phyloP scores from a whole-genome alignment of 2,888 invertebrate species.

The Drosophila anomalata region DNA sequence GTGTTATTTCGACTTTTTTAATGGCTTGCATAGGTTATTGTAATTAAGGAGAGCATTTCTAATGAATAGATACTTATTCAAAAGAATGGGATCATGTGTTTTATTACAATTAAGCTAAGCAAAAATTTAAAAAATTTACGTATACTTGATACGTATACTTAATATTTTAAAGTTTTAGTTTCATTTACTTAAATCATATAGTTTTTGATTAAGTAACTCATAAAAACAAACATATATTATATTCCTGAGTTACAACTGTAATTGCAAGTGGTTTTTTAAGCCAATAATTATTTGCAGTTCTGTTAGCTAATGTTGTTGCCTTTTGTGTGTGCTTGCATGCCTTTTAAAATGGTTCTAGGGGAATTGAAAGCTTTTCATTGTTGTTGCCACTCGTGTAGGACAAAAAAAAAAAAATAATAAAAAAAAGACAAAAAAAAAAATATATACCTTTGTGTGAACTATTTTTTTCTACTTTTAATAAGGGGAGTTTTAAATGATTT shows the following conservation, averaged over 20 bases:
- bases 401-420: conserved; percentile 7
- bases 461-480: conserved; percentile 52
- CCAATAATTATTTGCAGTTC: not conserved
- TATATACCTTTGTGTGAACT: conserved; percentile 32
- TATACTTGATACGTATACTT: not conserved
- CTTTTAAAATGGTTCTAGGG: conserved; percentile 51
- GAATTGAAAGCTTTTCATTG: conserved; percentile 55
- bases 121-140: not conserved
- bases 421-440: conserved; percentile 9
- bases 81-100: not conserved
- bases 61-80: not conserved
- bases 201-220: not conserved
- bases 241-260: not conserved
- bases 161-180: not conserved
- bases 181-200: not conserved
- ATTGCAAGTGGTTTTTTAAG: not conserved
- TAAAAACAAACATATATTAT: not conserved
- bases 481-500: not conserved
- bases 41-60: not conserved
- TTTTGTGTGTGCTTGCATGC: conserved; percentile 26
- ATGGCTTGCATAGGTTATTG: not conserved
- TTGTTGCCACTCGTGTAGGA: conserved; percentile 13
- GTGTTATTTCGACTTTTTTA: conserved; percentile 27
- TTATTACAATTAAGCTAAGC: not conserved
- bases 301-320: conserved; percentile 8